phyloP scores from a whole-genome alignment of 2,888 invertebrate genomes.

The Hydriomena furcata region DNA sequence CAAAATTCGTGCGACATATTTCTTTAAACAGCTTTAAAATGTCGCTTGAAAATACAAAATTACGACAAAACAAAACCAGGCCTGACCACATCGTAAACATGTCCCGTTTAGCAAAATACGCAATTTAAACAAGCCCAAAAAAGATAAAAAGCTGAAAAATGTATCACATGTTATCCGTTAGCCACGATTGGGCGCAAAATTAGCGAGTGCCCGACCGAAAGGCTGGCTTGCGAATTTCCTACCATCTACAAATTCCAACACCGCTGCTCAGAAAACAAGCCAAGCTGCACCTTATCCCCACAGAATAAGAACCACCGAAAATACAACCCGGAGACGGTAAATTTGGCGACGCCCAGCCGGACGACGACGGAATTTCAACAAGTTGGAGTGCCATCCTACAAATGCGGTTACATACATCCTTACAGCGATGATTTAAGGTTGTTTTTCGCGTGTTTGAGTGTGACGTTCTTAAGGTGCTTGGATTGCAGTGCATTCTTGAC shows the following conservation, averaged over 20 bases:
- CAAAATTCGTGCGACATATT: slow-evolving; percentile 8
- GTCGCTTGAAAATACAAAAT: slow-evolving; percentile 30
- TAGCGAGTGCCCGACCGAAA: slow-evolving; percentile 75
- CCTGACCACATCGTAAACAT: slow-evolving; percentile 43
- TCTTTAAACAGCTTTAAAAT: slow-evolving; percentile 22
- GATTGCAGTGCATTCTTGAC: slow-evolving; percentile 73
- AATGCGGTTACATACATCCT: slow-evolving; percentile 44
- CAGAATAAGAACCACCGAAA: slow-evolving; percentile 49
- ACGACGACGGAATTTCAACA: slow-evolving; percentile 81
- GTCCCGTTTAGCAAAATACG: slow-evolving; percentile 41
- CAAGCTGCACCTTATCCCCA: slow-evolving; percentile 53
- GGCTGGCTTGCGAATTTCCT: slow-evolving; percentile 76
- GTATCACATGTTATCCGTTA: slow-evolving; percentile 65
- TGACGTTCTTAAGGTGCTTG: slow-evolving; percentile 44
- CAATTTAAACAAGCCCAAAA: slow-evolving; percentile 46
- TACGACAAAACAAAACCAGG: slow-evolving; percentile 30
- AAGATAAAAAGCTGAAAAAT: slow-evolving; percentile 62
- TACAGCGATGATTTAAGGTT: slow-evolving; percentile 53
- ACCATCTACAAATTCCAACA: slow-evolving; percentile 50
- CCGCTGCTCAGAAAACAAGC: slow-evolving; percentile 35
- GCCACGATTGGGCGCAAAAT: slow-evolving; percentile 73
- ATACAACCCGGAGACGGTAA: slow-evolving; percentile 49
- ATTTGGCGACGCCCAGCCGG: slow-evolving; percentile 65
- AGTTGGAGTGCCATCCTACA: slow-evolving; percentile 67
- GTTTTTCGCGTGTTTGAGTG: slow-evolving; percentile 41